Evolutionary conservation across 2,888 invertebrate genomes (phyloP), one percentile per base, ranked within the genome.

Genomic region (Himalopsyche anomala): DNA sequence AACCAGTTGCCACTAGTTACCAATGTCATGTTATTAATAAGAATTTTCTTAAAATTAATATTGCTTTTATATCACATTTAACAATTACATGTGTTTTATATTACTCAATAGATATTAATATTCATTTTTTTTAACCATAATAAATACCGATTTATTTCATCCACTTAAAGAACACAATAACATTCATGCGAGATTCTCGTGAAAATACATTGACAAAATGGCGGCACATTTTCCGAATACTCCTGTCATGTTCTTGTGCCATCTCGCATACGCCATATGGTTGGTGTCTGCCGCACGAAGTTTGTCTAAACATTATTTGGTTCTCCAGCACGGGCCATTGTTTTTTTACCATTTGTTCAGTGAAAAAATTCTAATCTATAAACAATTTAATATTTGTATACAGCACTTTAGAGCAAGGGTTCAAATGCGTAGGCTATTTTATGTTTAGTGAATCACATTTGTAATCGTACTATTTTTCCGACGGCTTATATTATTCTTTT

Each of bases 301-400:
- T 36, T 74, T 36, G 74, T 74, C 74, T 74, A 74, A 74, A 74
- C 74, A 74, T 19, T 74, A 36, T 74, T 74, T 74, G 11, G 74
- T 28, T 74, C 36, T 74, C 19, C 74, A 74, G 74, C 74, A 74
- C 74, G 74, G 36, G 74, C 74, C 74, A 74, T 74, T 38, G 74
- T 74, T 15, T 74, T 74, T 74, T 74, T 74, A 74, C 74, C 74
- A 74, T 74, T 74, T 74, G 74, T 74, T 74, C 74, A 5, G 36
- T 74, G 36, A 74, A 74, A 69, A 36, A 74, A 74, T 74, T 15
- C 51, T 36, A 12, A 74, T 74, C 36, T 36, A 74, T 36, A 74
- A 36, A 74, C 74, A 74, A 74, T 36, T 74, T 36, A 19, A 74
- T 15, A 74, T 74, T 36, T 62, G 19, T 8, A 62, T 62, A 51